A percentile compares a stretch with the other conserved stretches of the same genome.
These are phyloP conservation scores for Papilio polyxenes DNA, from an alignment of 1,140 invertebrate genomes.

Conservation along the genomic window DNA sequence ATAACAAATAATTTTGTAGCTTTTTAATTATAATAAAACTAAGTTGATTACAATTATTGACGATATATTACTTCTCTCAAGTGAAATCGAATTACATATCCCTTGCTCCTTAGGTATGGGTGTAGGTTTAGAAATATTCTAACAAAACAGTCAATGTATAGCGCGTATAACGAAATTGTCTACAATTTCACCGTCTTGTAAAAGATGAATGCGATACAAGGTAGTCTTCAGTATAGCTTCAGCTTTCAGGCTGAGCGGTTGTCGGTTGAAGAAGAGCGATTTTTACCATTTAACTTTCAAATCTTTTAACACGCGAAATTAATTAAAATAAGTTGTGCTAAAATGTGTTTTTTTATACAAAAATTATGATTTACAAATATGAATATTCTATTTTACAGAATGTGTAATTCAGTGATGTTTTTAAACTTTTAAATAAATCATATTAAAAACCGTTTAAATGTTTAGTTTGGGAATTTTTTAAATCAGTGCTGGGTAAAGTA, in stretches of 20 bases:
- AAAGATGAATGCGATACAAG: conserved; percentile 35
- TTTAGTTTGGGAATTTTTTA: conserved; percentile 2
- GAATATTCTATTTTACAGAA: not conserved
- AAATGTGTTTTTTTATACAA: not conserved
- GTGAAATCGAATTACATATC: not conserved
- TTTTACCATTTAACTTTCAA: conserved; percentile 61
- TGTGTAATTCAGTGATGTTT: conserved; percentile 2
- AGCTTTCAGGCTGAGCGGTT: conserved; percentile 57
- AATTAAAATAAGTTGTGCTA: not conserved
- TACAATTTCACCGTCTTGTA: not conserved
- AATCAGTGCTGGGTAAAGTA: conserved; percentile 5
- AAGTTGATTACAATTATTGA: not conserved
- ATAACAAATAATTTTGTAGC: too few species aligned
- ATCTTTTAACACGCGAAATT: conserved; percentile 53
- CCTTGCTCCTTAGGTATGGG: not conserved
- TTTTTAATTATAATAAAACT: not conserved
- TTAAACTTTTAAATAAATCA: not conserved
- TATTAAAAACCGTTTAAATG: not conserved
- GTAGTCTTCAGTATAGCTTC: conserved; percentile 59
- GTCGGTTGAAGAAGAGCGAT: conserved; percentile 51
- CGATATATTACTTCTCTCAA: not conserved
- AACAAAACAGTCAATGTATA: conserved; percentile 2
- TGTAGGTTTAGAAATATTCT: not conserved
- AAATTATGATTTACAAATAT: not conserved
- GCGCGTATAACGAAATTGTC: not conserved